These are phyloP conservation scores for Tineola bisselliella DNA, from an alignment of 2,888 invertebrate genomes.

Conservation along the genomic window DNA sequence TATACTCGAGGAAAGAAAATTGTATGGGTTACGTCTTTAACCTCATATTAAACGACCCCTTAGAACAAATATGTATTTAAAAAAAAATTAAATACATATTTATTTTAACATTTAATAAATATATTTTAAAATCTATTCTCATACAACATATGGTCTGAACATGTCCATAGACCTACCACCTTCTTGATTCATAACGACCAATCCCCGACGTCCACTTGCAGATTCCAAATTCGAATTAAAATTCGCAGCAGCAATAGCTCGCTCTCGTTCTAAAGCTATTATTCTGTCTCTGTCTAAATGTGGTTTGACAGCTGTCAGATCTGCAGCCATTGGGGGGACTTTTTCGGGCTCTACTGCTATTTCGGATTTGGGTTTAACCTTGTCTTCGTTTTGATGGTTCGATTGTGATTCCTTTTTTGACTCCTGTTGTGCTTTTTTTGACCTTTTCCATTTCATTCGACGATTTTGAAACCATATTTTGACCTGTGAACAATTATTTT, in stretches of 20 bases:
- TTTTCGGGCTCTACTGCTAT: constrained; percentile 37
- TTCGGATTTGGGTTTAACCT: constrained; percentile 35
- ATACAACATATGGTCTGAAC: constrained; percentile 67
- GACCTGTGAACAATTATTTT: constrained; percentile 72
- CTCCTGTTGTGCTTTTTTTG: constrained; percentile 94
- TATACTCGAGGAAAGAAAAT: too few species aligned
- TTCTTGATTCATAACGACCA: constrained; percentile 58
- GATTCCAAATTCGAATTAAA: constrained; percentile 63
- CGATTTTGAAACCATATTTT: constrained; percentile 99
- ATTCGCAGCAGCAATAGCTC: constrained; percentile 60
- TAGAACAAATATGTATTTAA: too few species aligned
- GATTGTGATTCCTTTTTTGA: constrained; percentile 69
- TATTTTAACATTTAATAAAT: background rate
- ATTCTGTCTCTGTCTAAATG: constrained; percentile 60
- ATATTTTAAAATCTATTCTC: constrained; percentile 23
- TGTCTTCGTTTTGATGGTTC: constrained; percentile 41
- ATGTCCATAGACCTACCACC: constrained; percentile 53
- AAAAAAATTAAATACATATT: too few species aligned
- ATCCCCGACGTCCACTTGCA: constrained; percentile 35
- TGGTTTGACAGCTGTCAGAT: constrained; percentile 58
- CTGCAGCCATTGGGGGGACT: constrained; percentile 36
- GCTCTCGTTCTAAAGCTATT: constrained; percentile 54
- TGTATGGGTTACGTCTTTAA: too few species aligned
- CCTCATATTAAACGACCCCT: too few species aligned
- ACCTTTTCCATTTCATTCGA: constrained; percentile 98